phyloP scores from a whole-genome alignment of 2,888 invertebrate genomes.

The Heliconius erato region DNA sequence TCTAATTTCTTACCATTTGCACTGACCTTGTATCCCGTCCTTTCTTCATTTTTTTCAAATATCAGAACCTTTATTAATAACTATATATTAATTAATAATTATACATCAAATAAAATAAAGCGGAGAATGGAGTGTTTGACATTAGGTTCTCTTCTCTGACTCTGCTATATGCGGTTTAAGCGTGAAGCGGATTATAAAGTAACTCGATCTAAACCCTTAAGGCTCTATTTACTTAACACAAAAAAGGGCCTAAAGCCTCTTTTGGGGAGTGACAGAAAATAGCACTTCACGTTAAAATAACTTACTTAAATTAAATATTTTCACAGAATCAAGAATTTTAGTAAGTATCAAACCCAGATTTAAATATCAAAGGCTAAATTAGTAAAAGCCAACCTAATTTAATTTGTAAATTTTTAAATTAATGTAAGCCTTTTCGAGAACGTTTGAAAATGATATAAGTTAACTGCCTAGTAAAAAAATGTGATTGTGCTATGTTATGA shows the following conservation, averaged over 20 bases:
- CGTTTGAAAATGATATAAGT: neutral
- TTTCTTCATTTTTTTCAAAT: too few species aligned
- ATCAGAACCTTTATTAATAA: too few species aligned
- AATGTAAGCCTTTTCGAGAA: neutral
- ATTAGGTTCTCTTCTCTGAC: too few species aligned
- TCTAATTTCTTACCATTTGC: too few species aligned
- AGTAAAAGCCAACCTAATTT: slow-evolving; percentile 11
- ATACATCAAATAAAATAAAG: too few species aligned
- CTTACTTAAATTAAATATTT: slow-evolving; percentile 21
- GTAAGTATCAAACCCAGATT: slow-evolving; percentile 12
- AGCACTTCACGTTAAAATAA: slow-evolving; percentile 18
- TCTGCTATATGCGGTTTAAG: too few species aligned
- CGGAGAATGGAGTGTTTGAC: too few species aligned
- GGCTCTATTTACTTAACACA: slow-evolving; percentile 6
- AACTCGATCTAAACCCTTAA: neutral
- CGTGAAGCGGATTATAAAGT: neutral
- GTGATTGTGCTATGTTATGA: neutral
- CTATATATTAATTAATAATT: too few species aligned
- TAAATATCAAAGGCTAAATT: slow-evolving; percentile 16
- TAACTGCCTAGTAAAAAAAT: neutral
- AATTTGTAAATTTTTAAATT: slow-evolving; percentile 15
- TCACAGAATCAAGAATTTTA: slow-evolving; percentile 4
- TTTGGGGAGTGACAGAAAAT: neutral
- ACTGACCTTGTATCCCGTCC: too few species aligned
- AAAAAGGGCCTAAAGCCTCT: neutral